Evolutionary conservation across 2,888 invertebrate species (phyloP), one percentile per base, ranked within the genome.

Genomic region (Caenorhabditis sp.): DNA sequence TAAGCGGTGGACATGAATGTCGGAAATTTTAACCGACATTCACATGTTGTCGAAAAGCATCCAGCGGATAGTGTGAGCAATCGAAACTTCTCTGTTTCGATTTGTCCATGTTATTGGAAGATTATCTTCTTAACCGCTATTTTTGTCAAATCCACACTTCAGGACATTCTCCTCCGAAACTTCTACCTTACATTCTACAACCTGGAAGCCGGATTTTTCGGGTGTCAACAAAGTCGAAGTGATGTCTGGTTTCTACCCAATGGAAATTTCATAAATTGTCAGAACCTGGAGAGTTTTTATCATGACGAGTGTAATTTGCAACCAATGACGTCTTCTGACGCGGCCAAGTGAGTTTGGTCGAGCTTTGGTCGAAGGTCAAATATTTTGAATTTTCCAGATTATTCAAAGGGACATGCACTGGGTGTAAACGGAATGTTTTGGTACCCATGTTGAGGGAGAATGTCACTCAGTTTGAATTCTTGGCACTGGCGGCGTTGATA

Each of bases 181-280:
- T 64, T 64, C 64, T 64, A 64, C n/a, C 64, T 64, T 14, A 64
- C 26, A 4, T 64, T 64, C 28, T 64, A 64, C 24, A 64, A 64
- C 47, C 19, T 64, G 44, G 64, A 64, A 64, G 64, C 64, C 1
- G 64, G 64, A 16, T 64, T 47, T 6, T 64, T 64, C 10, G 64
- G 26, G 1, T 64, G 64, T n/a, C 64, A 64, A 47, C 5, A 19
- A 10, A 8, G 16, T n/a, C 19, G 47, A 26, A 3, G 16, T 28
- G 64, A 64, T 10, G 19, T 64, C 31, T 64, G 64, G 64, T 64
- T 64, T n/a, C 19, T 64, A n/a, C 64, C 64, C 0, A 64, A 64
- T 47, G 64, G 64, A n/a, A 47, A 64, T 47, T 64, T 47, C 16
- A 64, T 64, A 16, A 47, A 64, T 19, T 64, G 64, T 28, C 64